Evolutionary conservation across 2,113 vertebrate genomes (phyloP), one percentile per base, ranked within the genome.

Genomic region (Pterocles burchelli): DNA sequence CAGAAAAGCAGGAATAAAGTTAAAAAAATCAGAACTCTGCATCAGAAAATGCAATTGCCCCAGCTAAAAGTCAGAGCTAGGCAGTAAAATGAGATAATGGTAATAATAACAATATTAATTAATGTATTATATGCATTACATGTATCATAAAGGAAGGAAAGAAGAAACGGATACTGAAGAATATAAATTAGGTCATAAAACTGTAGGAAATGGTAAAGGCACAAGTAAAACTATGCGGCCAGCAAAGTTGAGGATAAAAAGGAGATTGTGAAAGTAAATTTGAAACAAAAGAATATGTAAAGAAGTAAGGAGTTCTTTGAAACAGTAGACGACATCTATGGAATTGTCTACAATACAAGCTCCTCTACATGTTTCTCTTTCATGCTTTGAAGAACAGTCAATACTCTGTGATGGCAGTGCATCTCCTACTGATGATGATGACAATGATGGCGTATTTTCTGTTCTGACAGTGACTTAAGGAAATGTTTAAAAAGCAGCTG

Each of bases 281-380:
- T 83, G 41, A 36, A 85, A 41, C 31, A 58, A 88, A 72, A 7
- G 4, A 63, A 21, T 22, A 51, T 15, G 17, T 58, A 73, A 72
- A 75, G n/a, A 81, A 76, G 21, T n/a, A 22, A 75, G 14, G 1
- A 0, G 0, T 2, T 15, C 33, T 66, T 48, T 43, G 0, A 54
- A 57, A 66, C 10, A 65, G 21, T 14, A 38, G 34, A 54, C 48
- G 1, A 45, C 65, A 3, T 36, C 67, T 88, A 2, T 28, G 61
- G 17, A 80, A 70, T 66, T 62, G 21, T 49, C 76, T 77, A 41
- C 13, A 28, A 9, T 54, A 36, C 0, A 87, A 70, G 31, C 7
- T 80, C 65, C 41, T 55, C 10, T 36, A 34, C 1, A 4, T 22
- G 3, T 71, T 75, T 63, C 21, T 70, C 8, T 80, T 82, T 54